These are phyloP conservation scores for Grapholita molesta DNA, from an alignment of 1,140 invertebrate species.

Conservation along the genomic window DNA sequence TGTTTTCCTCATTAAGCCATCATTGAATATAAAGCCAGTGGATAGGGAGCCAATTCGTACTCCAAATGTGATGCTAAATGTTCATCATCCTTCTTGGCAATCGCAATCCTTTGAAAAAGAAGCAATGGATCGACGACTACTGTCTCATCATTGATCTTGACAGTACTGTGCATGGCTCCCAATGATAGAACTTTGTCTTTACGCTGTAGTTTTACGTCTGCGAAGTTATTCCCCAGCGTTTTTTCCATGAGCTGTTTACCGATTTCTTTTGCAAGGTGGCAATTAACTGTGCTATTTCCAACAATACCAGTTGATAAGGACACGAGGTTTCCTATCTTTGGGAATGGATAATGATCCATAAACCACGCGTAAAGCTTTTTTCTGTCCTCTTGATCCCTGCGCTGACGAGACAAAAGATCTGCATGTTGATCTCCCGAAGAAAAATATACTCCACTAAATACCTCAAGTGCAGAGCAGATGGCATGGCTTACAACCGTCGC, in stretches of 20 bases:
- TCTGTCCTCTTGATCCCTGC: constrained; percentile 19
- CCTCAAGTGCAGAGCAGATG: too few species aligned
- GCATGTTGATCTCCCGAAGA: too few species aligned
- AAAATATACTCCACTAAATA: too few species aligned
- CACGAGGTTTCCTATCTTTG: constrained; percentile 24
- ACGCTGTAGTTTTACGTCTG: constrained; percentile 28
- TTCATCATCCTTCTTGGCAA: constrained; percentile 36
- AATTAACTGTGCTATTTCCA: constrained; percentile 29
- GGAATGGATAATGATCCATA: constrained; percentile 20
- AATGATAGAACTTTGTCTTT: constrained; percentile 35
- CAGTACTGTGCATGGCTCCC: constrained; percentile 30
- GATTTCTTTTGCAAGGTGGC: constrained; percentile 25
- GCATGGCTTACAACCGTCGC: not conserved
- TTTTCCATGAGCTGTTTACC: constrained; percentile 33
- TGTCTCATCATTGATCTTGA: constrained; percentile 35
- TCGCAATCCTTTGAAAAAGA: constrained; percentile 37
- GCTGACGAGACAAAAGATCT: too few species aligned
- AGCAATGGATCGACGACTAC: constrained; percentile 37
- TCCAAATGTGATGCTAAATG: constrained; percentile 36
- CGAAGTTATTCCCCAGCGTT: constrained; percentile 27
- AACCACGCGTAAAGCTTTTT: constrained; percentile 28
- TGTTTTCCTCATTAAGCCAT: constrained; percentile 32
- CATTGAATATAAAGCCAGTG: constrained; percentile 37
- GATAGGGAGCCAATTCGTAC: constrained; percentile 41
- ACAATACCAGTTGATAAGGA: constrained; percentile 32